Evolutionary conservation across 1,140 invertebrate species (phyloP).

Genomic region (Rhyzopertha dominica): DNA sequence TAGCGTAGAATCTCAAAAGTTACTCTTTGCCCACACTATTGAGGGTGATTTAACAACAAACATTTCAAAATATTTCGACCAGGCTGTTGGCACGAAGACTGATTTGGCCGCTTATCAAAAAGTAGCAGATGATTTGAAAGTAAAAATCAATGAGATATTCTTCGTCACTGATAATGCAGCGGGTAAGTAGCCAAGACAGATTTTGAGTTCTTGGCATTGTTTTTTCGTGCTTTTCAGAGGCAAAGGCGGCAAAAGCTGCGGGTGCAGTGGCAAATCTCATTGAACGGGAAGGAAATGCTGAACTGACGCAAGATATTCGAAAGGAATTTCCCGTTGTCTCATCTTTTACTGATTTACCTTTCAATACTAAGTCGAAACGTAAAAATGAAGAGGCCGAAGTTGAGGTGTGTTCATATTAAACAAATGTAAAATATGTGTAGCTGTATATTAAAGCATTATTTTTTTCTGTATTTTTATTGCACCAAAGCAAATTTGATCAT

Average conservation of each 20-base stretch:
- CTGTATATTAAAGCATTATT: not conserved
- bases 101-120: slow-evolving; percentile 67
- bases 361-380: slow-evolving; percentile 32
- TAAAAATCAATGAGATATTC: slow-evolving; percentile 61
- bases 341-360: slow-evolving; percentile 49
- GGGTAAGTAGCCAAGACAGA: slow-evolving; percentile 53
- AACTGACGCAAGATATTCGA: slow-evolving; percentile 57
- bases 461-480: slow-evolving; percentile 6
- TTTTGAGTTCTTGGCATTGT: not conserved
- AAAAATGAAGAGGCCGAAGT: slow-evolving; percentile 31
- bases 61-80: slow-evolving; percentile 83
- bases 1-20: slow-evolving; percentile 83
- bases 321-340: slow-evolving; percentile 55
- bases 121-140: slow-evolving; percentile 65
- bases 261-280: slow-evolving; percentile 66
- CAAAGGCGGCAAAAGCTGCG: slow-evolving; percentile 68
- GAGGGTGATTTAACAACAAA: slow-evolving; percentile 71
- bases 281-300: slow-evolving; percentile 69
- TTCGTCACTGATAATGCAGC: slow-evolving; percentile 79
- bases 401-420: slow-evolving; percentile 29
- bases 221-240: slow-evolving; percentile 52
- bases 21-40: slow-evolving; percentile 73
- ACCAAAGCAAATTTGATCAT: slow-evolving; percentile 8
- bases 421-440: slow-evolving; percentile 3
- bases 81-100: slow-evolving; percentile 70